A percentile compares a stretch with the other conserved stretches of the same genome.
Evolutionary conservation across 2,797 vertebrate species (phyloP).

Genomic region (Benthosema pterotum): DNA sequence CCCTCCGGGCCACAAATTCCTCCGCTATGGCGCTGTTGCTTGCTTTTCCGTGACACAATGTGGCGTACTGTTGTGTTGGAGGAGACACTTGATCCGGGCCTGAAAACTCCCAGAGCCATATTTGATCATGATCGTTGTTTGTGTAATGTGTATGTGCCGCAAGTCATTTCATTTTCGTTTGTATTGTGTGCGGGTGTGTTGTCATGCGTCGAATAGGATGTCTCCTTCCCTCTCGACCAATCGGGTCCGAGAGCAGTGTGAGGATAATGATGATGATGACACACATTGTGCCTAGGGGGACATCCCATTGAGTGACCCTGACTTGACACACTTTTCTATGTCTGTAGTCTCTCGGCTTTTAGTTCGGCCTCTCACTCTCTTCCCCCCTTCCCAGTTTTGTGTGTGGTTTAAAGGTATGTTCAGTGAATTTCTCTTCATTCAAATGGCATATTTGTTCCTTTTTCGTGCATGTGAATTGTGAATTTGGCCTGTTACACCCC

Average conservation of each 20-base stretch:
- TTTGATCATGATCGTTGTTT: slow-evolving; percentile 1
- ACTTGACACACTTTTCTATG: slow-evolving; percentile 67
- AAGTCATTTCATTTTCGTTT: not conserved
- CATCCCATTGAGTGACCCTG: slow-evolving; percentile 55
- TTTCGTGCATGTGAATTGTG: no score
- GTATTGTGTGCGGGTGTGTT: not conserved
- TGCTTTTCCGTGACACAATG: slow-evolving; percentile 11
- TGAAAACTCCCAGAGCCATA: not conserved
- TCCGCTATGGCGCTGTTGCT: slow-evolving; percentile 10
- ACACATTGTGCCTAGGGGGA: slow-evolving; percentile 47
- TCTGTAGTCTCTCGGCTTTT: slow-evolving; percentile 1
- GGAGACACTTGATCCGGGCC: slow-evolving; percentile 5
- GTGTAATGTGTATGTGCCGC: not conserved
- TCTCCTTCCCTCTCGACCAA: slow-evolving; percentile 11
- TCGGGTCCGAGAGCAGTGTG: slow-evolving; percentile 27
- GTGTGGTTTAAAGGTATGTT: no score
- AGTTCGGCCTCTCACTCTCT: not conserved
- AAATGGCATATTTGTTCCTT: no score
- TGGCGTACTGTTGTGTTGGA: slow-evolving; percentile 38
- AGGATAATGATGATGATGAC: slow-evolving; percentile 48
- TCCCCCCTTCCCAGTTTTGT: not conserved
- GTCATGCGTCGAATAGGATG: not conserved
- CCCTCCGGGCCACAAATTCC: slow-evolving; percentile 25
- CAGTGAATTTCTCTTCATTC: no score
- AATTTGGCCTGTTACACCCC: no score